Evolutionary conservation across 2,888 invertebrate genomes (phyloP), one percentile per base, ranked within the genome.

Genomic region (Chirona hameri): DNA sequence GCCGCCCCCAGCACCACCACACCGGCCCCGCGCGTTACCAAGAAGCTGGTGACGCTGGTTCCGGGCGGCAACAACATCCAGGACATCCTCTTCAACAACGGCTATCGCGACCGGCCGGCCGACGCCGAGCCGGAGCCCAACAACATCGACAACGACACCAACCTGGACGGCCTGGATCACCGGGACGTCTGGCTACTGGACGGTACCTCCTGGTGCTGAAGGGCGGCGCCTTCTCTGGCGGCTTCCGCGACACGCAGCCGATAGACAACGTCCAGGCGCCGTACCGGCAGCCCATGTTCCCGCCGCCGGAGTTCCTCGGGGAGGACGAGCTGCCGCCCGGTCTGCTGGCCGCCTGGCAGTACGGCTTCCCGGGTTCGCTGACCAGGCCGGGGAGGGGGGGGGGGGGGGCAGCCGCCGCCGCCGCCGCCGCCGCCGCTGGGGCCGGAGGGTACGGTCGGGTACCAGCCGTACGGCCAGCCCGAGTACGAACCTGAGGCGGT

Each of bases 311-410:
- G 21, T 80, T 83, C 46, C 48, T 48, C 10, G n/a, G 24, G 7
- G 46, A n/a, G 4, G 31, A 27, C 92, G 93, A 82, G 92, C 76
- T 76, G 76, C 76, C 39, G 39, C 52, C 79, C 4, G 79, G 7
- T 27, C 18, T 52, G 79, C 52, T 52, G 52, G 52, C 52, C 52
- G 52, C 52, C 52, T 52, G 52, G 52, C 52, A 52, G 52, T 52
- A 52, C 27, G 29, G 39, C 9, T 4, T 24, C 39, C 52, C 52
- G 15, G 76, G 18, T n/a, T 79, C 48, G 15, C 46, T 5, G 9
- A 57, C 24, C 29, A 3, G 29, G 69, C 27, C 29, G 15, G 15
- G 29, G 12, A 9, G n/a, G n/a, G n/a, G n/a, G n/a, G n/a, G n/a
- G n/a, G n/a, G n/a, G n/a, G n/a, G n/a, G n/a, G n/a, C n/a, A n/a